These are phyloP conservation scores for Trachelus troglodyta DNA, from an alignment of 2,888 invertebrate genomes.

Conservation along the genomic window DNA sequence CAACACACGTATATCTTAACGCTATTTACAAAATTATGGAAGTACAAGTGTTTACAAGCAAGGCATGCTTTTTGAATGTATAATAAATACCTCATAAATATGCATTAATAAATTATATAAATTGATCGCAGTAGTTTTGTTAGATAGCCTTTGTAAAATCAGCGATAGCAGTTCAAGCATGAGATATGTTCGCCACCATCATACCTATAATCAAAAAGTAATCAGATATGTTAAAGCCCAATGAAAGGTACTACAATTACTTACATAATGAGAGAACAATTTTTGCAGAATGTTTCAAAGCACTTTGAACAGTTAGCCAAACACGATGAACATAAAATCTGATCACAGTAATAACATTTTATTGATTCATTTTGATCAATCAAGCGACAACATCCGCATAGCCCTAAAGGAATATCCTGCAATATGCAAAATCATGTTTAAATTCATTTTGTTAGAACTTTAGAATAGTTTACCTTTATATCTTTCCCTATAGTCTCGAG, in stretches of 20 bases:
- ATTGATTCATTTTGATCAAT: conserved; percentile 32
- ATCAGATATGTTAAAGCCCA: not conserved
- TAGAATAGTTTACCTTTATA: conserved; percentile 33
- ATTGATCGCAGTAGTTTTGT: not conserved
- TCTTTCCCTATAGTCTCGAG: conserved; percentile 36
- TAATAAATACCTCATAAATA: not conserved
- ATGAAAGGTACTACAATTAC: conserved; percentile 23
- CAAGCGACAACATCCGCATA: conserved; percentile 42
- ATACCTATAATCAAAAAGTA: conserved; percentile 42
- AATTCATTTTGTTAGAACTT: not conserved
- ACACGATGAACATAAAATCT: conserved; percentile 46
- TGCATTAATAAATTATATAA: conserved; percentile 6
- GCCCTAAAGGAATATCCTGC: conserved; percentile 33
- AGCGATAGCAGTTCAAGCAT: conserved; percentile 51
- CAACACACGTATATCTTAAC: not conserved
- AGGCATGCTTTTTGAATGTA: not conserved
- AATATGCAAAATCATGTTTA: conserved; percentile 11
- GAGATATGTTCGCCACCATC: conserved; percentile 41
- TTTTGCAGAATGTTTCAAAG: conserved; percentile 47
- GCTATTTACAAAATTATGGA: not conserved
- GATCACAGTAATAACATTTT: conserved; percentile 52
- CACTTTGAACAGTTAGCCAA: conserved; percentile 43
- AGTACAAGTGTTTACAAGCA: not conserved
- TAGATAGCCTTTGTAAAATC: conserved; percentile 17
- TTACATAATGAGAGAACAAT: conserved; percentile 51